Conservation (phyloP, 2,797 vertebrate genomes). For the Sylvilagus floridanus region DNA sequence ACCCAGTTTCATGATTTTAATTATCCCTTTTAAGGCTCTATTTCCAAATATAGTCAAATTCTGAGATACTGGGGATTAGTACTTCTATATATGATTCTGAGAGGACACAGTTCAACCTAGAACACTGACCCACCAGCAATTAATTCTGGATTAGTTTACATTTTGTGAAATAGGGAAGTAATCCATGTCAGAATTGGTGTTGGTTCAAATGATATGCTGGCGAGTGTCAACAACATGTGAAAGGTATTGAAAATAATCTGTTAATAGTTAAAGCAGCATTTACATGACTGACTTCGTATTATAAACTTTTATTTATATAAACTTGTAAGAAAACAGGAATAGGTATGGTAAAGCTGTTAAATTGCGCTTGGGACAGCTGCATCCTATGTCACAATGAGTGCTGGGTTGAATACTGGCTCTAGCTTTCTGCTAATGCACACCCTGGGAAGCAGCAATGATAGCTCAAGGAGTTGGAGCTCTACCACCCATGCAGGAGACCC, state of each 20-base stretch:
- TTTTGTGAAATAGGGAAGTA: not conserved
- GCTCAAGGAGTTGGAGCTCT: too few species aligned
- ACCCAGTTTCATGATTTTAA: not conserved
- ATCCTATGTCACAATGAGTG: too few species aligned
- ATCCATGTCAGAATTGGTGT: not conserved
- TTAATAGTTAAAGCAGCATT: not conserved
- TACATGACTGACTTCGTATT: not conserved
- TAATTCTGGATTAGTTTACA: not conserved
- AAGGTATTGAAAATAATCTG: not conserved
- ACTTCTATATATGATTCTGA: not conserved
- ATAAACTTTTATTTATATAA: not conserved
- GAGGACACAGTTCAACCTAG: not conserved
- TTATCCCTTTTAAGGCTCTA: not conserved
- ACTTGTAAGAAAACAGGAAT: not conserved
- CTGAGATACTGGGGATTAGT: not conserved
- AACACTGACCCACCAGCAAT: not conserved
- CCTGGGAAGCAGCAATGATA: too few species aligned
- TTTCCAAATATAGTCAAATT: not conserved
- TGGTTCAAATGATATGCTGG: not conserved
- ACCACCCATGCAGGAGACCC: too few species aligned
- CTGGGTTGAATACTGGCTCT: too few species aligned
- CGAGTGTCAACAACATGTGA: not conserved
- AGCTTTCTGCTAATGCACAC: too few species aligned
- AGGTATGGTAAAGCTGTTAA: too few species aligned
- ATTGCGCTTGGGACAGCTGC: too few species aligned